Percentiles rank a stretch among this genome's conserved stretches.
Evolutionary conservation across 2,888 invertebrate genomes (phyloP).

Genomic region (Pharmacophagus antenor): DNA sequence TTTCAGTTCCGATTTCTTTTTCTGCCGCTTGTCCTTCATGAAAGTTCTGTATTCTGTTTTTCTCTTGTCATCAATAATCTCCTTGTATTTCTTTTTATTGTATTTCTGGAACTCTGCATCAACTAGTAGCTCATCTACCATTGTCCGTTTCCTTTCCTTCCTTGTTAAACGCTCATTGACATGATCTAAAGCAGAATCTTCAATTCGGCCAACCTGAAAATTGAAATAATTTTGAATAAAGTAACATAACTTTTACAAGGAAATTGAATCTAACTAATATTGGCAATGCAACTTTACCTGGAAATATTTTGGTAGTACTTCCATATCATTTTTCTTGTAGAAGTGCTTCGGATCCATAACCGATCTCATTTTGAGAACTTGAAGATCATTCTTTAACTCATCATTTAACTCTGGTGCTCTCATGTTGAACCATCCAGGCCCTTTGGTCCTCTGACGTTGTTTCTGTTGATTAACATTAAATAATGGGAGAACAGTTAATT

Average conservation of each 20-base stretch:
- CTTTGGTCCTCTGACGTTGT: conserved; percentile 90
- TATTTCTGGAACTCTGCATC: conserved; percentile 92
- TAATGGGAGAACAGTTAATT: no score
- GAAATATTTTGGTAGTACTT: conserved; percentile 95
- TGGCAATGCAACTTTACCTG: conserved; percentile 80
- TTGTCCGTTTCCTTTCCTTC: conserved; percentile 91
- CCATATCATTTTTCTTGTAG: conserved; percentile 95
- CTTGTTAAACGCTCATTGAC: conserved; percentile 91
- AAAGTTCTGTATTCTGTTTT: conserved; percentile 87
- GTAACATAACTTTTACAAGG: not conserved
- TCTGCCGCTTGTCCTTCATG: conserved; percentile 87
- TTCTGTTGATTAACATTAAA: conserved; percentile 67
- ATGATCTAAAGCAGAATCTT: conserved; percentile 93
- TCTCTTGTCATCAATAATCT: conserved; percentile 86
- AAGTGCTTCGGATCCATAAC: conserved; percentile 95
- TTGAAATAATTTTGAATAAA: not conserved
- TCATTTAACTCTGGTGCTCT: conserved; percentile 94
- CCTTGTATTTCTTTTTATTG: conserved; percentile 89
- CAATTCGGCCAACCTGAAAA: conserved; percentile 86
- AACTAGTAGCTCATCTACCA: conserved; percentile 95
- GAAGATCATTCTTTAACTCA: conserved; percentile 92
- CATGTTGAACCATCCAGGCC: conserved; percentile 93
- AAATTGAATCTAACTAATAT: not conserved
- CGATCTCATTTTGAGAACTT: conserved; percentile 95
- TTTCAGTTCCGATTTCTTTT: conserved; percentile 76